These are phyloP conservation scores for Drosophila lacicola DNA, from an alignment of 2,888 invertebrate genomes.

Conservation along the genomic window DNA sequence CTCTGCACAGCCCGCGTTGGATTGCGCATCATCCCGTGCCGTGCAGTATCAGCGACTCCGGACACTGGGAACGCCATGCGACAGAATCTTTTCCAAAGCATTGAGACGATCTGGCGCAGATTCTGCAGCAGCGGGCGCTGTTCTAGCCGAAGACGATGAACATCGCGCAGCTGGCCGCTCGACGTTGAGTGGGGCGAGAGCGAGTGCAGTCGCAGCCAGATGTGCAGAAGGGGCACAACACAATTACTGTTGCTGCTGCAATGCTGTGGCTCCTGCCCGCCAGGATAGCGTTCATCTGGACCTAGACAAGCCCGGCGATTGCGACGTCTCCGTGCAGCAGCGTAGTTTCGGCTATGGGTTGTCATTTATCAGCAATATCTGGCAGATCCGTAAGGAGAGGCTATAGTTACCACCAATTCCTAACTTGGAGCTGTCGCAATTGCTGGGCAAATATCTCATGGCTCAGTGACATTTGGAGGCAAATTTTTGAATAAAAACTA, in stretches of 20 bases:
- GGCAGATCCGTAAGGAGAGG: not conserved
- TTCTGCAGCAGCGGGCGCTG: conserved; percentile 49
- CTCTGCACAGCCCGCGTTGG: too few species aligned
- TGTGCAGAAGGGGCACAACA: conserved; percentile 34
- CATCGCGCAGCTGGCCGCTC: not conserved
- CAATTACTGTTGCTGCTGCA: not conserved
- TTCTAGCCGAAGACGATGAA: conserved; percentile 15
- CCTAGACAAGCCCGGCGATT: conserved; percentile 18
- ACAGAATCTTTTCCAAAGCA: conserved; percentile 10
- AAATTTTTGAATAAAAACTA: conserved; percentile 2
- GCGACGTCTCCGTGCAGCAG: conserved; percentile 9
- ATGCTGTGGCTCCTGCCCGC: conserved; percentile 23
- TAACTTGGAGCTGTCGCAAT: conserved; percentile 27
- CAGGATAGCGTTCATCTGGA: conserved; percentile 12
- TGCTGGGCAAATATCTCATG: conserved; percentile 27
- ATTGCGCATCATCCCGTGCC: not conserved
- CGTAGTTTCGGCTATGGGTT: not conserved
- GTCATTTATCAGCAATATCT: too few species aligned
- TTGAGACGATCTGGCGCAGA: conserved; percentile 3
- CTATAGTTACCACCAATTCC: conserved; percentile 26
- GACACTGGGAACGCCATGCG: not conserved
- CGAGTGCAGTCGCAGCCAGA: conserved; percentile 38
- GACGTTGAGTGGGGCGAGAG: not conserved
- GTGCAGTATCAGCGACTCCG: not conserved
- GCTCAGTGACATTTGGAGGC: conserved; percentile 20